Evolutionary conservation across 2,888 invertebrate species (phyloP), one percentile per base, ranked within the genome.

Genomic region (Apotomis capreana): DNA sequence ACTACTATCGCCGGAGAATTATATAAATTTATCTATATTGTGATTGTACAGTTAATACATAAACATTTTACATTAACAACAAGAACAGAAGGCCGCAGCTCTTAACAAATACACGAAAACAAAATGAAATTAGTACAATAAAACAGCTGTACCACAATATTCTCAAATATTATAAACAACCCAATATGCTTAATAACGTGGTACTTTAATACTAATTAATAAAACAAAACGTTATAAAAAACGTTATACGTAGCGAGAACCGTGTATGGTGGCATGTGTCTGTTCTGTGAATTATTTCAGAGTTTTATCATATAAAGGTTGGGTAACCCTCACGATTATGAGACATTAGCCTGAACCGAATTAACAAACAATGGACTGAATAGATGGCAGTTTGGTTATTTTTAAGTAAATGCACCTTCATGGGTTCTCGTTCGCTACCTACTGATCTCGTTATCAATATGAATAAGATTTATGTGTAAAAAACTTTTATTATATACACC

Each of bases 1-100:
- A 37, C 46, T 57, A 60, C 6, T 67, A 49, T 70, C 12, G 3
- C 13, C 54, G 59, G 26, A 65, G 44, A 64, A 70, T 69, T 15
- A 64, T 70, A 51, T 64, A 52, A 36, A 44, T 68, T 60, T 52
- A 68, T 60, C 44, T 65, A 40, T 44, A 52, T 59, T 58, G n/a
- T 10, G 46, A 54, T 54, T 55, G 44, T 60, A 54, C 37, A 65
- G 13, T 59, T 65, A 60, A 60, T 51, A 60, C 36, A 54, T 59
- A 44, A 70, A 70, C 54, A 54, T 13, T 15, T 60, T 40, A 65
- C 54, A 60, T 54, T 26, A 67, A 54, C 15, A 64, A 70, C 12
- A 54, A 54, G 26, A 52, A 36, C 3, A n/a, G 26, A 61, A 70
- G 44, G 52, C 59, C 40, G 49, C 26, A 26, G 54, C 54, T n/a